Base-by-base conservation (phyloP, 2,113 vertebrate genomes). In the Myiozetetes cayanensis region DNA sequence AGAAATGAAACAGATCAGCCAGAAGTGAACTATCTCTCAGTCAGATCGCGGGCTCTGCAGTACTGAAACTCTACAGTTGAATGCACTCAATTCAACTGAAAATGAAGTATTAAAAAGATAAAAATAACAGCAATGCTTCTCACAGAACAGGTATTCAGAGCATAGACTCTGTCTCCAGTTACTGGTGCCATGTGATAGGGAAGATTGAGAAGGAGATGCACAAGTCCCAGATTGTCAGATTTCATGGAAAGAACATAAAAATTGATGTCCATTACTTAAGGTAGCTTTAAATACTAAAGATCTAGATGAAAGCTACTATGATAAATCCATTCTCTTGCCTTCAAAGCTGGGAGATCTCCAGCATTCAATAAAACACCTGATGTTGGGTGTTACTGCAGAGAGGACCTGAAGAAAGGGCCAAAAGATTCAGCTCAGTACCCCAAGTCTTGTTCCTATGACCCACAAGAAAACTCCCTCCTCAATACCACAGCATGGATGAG, bases 401-500 rank as follows among this genome's bases (percentile, higher is more conserved):
- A 87, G 20, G 30, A 46, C 23, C 52, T 67, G 16, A 39, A 76
- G 52, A 74, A 94, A 19, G 10, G 33, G 23, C 25, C 52, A 56
- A n/a, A 0, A 1, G 25, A 43, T 41, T 12, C 58, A 37, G 10
- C n/a, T 83, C 68, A 83, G 41, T 44, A 67, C 15, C 2, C 1
- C 43, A 49, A 44, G 58, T 73, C 41, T 66, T 63, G 7, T 70
- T 94, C 30, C 62, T 71, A 16, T n/a, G 37, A 59, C 50, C 5
- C 8, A 44, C 31, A 58, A 93, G 74, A 94, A 91, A 90, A 80
- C 43, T 77, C 22, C 24, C 14, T 91, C 50, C 67, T 85, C 13
- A 10, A 46, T 59, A 74, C 53, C 2, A 9, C n/a, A 43, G 49
- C 4, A 1, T 2, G 4, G 52, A 89, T 33, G 55, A 91, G 74